Evolutionary conservation across 2,797 vertebrate genomes (phyloP).

Genomic region (Takifugu ocellatus): DNA sequence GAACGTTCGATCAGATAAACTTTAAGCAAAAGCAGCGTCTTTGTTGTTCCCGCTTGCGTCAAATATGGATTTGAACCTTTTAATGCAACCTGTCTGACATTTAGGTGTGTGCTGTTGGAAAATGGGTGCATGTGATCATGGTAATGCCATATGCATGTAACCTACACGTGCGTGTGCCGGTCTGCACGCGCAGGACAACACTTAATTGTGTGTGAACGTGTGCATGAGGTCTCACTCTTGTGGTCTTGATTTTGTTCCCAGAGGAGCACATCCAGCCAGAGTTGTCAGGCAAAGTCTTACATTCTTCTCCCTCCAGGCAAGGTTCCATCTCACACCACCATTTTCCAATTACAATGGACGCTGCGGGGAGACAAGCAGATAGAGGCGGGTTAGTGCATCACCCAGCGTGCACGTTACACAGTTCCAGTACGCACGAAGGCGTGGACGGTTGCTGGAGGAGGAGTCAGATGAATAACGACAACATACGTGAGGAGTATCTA

Average conservation of each 20-base stretch:
- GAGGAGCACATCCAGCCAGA: slow-evolving; percentile 98
- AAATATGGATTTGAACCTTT: not conserved
- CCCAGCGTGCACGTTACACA: not conserved
- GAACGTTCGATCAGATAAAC: slow-evolving; percentile 21
- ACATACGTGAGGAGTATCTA: not conserved
- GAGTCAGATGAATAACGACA: not conserved
- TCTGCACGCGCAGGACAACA: slow-evolving; percentile 7
- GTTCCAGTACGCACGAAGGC: not conserved
- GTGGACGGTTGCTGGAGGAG: not conserved
- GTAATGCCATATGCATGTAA: not conserved
- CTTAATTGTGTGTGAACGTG: slow-evolving; percentile 7
- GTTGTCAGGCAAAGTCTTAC: slow-evolving; percentile 96
- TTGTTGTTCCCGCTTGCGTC: slow-evolving; percentile 8
- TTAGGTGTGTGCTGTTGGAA: not conserved
- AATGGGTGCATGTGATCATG: not conserved
- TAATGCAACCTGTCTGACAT: slow-evolving; percentile 3
- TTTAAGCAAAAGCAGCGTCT: not conserved
- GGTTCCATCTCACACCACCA: slow-evolving; percentile 99
- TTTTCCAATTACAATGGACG: slow-evolving; percentile 95
- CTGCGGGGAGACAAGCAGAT: slow-evolving; percentile 65
- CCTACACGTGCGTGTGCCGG: not conserved
- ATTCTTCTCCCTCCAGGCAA: slow-evolving; percentile 95
- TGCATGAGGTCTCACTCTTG: slow-evolving; percentile 83
- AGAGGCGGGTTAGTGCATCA: slow-evolving; percentile 31
- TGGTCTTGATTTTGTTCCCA: slow-evolving; percentile 98